Percentiles rank a stretch among this genome's conserved stretches.
These are phyloP conservation scores for Harpegnathos saltator DNA, from an alignment of 1,140 invertebrate genomes.

Conservation along the genomic window DNA sequence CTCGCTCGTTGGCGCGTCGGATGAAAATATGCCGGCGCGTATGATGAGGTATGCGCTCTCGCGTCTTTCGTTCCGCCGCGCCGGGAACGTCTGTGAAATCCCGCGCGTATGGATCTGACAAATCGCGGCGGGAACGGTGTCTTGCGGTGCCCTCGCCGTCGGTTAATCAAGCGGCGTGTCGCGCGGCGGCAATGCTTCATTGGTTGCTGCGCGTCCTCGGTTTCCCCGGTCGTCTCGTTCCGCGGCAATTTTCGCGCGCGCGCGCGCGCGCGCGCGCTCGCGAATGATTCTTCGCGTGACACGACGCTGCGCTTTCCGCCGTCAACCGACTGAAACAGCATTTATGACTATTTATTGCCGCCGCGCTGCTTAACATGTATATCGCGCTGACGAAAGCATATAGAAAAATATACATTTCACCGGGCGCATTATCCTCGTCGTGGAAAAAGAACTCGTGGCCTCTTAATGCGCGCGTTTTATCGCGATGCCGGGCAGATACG, in stretches of 20 bases:
- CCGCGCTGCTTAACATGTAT: slow-evolving; percentile 36
- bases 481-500: slow-evolving; percentile 23
- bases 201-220: not conserved
- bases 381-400: slow-evolving; percentile 1
- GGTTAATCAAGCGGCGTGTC: slow-evolving; percentile 43
- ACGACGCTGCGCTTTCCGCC: too few species aligned
- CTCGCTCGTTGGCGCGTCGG: slow-evolving; percentile 40
- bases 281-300: too few species aligned
- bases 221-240: too few species aligned
- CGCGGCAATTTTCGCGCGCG: too few species aligned
- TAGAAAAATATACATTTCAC: not conserved
- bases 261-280: too few species aligned
- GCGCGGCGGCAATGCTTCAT: slow-evolving; percentile 16
- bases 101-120: slow-evolving; percentile 47
- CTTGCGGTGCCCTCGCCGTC: not conserved
- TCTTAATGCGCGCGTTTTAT: slow-evolving; percentile 36
- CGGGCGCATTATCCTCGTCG: too few species aligned
- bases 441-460: not conserved
- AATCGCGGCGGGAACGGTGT: slow-evolving; percentile 12
- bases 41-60: not conserved
- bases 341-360: slow-evolving; percentile 51
- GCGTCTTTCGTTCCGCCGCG: slow-evolving; percentile 9
- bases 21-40: slow-evolving; percentile 21
- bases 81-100: slow-evolving; percentile 1
- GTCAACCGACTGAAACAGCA: slow-evolving; percentile 26